Base-by-base conservation (phyloP, 2,888 invertebrate species). In the Caenorhabditis macrosperma region DNA sequence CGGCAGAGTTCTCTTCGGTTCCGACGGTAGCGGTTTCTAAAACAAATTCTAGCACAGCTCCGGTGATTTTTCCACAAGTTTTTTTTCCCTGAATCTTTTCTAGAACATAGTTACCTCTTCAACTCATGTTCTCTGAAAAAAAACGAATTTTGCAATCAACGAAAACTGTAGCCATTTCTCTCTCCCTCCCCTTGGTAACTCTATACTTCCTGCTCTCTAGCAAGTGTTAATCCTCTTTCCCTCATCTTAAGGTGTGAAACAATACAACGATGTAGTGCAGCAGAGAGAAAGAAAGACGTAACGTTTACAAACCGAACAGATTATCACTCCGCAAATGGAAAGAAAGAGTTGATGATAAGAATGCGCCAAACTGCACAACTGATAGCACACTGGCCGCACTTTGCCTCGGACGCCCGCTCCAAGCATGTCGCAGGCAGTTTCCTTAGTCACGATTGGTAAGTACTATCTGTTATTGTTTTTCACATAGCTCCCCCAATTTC, bases 361-460 rank as follows among this genome's bases (percentile, higher is more conserved):
- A 30, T 54, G 33, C 17, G 17, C 9, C 9, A 15, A 41, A 46
- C 7, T 46, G 46, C 1, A 7, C 24, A 48, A 38, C 33, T 74
- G 74, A 64, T 64, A 74, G 64, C 33, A n/a, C 15, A 28, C n/a
- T n/a, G n/a, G 7, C 59, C 17, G 41, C 74, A 74, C 55, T 72
- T 74, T 64, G 74, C 41, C 57, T 64, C 38, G 50, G 74, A 48
- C 59, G 50, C 50, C 74, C n/a, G 41, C 64, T 63, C 54, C 48
- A 48, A 63, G 46, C 61, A 76, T 76, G 76, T 76, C 76, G 76
- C 76, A 68, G 55, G 68, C 57, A 68, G 54, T 76, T 63, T 46
- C 61, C 15, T 28, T 71, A 10, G 59, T 69, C 2, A 64, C 59
- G 30, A 41, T 64, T 20, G 69, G 77, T 71, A 69, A 52, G 57